phyloP scores from a whole-genome alignment of 1,140 invertebrate genomes.

The Orchestia grillus region DNA sequence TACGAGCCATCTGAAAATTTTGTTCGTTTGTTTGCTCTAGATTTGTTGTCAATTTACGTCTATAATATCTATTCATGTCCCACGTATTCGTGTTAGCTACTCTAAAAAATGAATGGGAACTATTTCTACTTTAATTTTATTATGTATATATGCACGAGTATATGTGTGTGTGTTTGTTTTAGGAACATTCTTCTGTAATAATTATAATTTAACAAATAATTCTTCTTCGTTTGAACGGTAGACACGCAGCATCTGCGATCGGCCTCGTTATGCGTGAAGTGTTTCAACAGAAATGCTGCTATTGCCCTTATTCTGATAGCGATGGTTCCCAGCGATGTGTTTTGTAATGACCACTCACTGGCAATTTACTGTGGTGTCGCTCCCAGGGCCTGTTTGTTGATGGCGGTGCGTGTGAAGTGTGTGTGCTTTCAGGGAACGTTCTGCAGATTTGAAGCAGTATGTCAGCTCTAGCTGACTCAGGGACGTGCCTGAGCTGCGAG shows the following conservation, averaged over 20 bases:
- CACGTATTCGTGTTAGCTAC: background rate
- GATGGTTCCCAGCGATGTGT: background rate
- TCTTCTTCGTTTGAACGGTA: background rate
- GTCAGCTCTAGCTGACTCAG: background rate
- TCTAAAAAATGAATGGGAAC: too few relatives aligned
- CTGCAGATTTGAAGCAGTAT: background rate
- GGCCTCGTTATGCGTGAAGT: background rate
- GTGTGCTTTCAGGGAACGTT: background rate
- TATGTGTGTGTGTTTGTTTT: background rate
- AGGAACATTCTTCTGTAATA: background rate
- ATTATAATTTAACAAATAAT: background rate
- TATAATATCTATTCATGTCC: background rate
- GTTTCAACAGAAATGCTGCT: background rate
- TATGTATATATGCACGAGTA: background rate
- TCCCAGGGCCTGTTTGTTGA: background rate
- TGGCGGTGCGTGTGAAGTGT: background rate
- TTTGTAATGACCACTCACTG: background rate
- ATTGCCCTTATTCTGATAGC: background rate
- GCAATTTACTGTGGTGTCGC: background rate
- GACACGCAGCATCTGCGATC: background rate
- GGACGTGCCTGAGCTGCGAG: background rate
- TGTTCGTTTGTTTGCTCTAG: background rate
- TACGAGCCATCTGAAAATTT: background rate
- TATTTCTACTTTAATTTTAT: too few relatives aligned
- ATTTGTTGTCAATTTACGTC: background rate